These are phyloP conservation scores for Drosophila yakuba DNA, from an alignment of 1,140 invertebrate genomes.

Conservation along the genomic window DNA sequence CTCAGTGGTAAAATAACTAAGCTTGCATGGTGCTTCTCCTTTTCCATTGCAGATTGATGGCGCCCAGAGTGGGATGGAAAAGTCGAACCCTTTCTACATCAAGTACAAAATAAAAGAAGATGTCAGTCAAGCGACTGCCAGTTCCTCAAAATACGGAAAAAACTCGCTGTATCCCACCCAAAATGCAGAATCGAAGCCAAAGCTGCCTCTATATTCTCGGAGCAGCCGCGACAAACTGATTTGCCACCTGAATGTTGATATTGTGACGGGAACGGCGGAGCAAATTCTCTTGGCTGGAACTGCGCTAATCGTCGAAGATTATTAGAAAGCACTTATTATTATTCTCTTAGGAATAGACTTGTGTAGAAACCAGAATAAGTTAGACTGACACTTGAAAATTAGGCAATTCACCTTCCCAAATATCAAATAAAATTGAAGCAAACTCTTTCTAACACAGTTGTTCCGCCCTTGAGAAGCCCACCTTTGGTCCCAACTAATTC, in stretches of 20 bases:
- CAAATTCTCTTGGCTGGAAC: slow-evolving; percentile 75
- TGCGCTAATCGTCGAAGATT: slow-evolving; percentile 76
- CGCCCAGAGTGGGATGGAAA: slow-evolving; percentile 34
- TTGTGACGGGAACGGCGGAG: slow-evolving; percentile 36
- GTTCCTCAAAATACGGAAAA: slow-evolving; percentile 15
- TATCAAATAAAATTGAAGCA: neutral
- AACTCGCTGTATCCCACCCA: slow-evolving; percentile 16
- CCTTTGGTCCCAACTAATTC: neutral
- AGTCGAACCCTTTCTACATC: slow-evolving; percentile 42
- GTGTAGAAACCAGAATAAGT: too few species aligned
- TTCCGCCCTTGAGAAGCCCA: too few species aligned
- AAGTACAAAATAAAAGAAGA: slow-evolving; percentile 44
- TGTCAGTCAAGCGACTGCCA: neutral
- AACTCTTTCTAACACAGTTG: neutral
- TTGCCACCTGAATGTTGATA: slow-evolving; percentile 64
- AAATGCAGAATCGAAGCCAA: slow-evolving; percentile 39
- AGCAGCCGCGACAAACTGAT: slow-evolving; percentile 66
- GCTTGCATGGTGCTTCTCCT: neutral
- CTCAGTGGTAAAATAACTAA: neutral
- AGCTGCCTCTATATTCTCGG: slow-evolving; percentile 68
- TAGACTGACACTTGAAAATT: neutral
- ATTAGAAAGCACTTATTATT: slow-evolving; percentile 19
- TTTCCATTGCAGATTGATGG: slow-evolving; percentile 54
- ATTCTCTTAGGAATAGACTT: neutral
- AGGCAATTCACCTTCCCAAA: neutral